Conservation (phyloP, 2,888 invertebrate genomes). For the Anticlea derivata region DNA sequence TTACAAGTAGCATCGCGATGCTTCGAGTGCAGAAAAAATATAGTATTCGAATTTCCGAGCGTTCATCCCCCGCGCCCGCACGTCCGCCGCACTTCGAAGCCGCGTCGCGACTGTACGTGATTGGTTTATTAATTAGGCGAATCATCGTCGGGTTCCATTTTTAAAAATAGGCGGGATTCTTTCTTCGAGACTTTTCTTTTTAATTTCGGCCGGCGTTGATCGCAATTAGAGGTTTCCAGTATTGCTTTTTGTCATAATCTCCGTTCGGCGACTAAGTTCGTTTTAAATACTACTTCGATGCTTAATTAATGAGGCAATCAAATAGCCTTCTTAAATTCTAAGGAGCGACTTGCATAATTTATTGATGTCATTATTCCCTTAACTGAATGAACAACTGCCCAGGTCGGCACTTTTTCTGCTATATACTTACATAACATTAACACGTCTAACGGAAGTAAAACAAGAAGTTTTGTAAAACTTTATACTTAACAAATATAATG, state of each 20-base stretch:
- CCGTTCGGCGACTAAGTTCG: conserved; percentile 58
- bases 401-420: neutral
- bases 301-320: conserved; percentile 60
- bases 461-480: no score
- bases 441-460: no score
- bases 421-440: neutral
- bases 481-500: no score
- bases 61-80: conserved; percentile 82
- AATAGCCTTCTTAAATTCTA: conserved; percentile 44
- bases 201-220: conserved; percentile 79
- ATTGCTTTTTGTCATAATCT: conserved; percentile 73
- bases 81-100: conserved; percentile 81
- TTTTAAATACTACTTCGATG: conserved; percentile 57
- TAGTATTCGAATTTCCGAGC: conserved; percentile 81
- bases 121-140: conserved; percentile 84
- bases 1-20: conserved; percentile 78
- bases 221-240: conserved; percentile 78
- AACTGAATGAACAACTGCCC: conserved; percentile 11
- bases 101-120: conserved; percentile 83
- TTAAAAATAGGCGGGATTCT: conserved; percentile 84
- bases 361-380: conserved; percentile 30
- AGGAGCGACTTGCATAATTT: conserved; percentile 34
- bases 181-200: conserved; percentile 80
- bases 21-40: conserved; percentile 79
- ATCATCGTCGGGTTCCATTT: conserved; percentile 79